These are phyloP conservation scores for Esperia sulphurella DNA, from an alignment of 2,888 invertebrate genomes.

Conservation along the genomic window DNA sequence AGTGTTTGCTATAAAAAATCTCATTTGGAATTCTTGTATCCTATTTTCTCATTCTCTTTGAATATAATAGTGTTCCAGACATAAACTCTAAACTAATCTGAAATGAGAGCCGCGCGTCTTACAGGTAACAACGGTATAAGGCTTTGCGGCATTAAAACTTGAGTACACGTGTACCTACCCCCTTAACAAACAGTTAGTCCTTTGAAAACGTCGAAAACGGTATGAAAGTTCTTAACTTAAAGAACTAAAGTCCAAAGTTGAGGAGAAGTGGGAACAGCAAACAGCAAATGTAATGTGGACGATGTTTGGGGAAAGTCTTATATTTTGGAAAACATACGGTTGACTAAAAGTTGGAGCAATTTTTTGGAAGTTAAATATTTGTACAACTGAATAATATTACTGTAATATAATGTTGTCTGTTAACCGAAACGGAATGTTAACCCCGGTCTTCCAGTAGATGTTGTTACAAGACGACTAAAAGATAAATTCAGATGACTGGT, in stretches of 20 bases:
- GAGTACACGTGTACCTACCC: slow-evolving; percentile 33
- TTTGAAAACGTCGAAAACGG: slow-evolving; percentile 7
- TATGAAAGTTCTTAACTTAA: slow-evolving; percentile 10
- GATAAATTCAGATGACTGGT: too few relatives aligned
- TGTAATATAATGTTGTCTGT: too few relatives aligned
- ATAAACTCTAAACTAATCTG: slow-evolving; percentile 32
- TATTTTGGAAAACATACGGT: slow-evolving; percentile 20
- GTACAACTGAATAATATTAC: too few relatives aligned
- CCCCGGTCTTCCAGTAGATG: too few relatives aligned
- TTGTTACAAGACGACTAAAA: too few relatives aligned
- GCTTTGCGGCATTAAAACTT: slow-evolving; percentile 43
- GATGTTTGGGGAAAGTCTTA: slow-evolving; percentile 29
- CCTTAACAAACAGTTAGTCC: slow-evolving; percentile 17
- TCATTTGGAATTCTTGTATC: background rate
- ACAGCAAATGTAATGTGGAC: slow-evolving; percentile 16
- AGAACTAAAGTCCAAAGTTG: slow-evolving; percentile 16
- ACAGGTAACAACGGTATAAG: slow-evolving; percentile 48
- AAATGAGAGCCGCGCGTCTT: slow-evolving; percentile 31
- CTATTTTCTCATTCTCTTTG: background rate
- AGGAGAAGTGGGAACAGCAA: slow-evolving; percentile 12
- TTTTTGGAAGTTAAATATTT: background rate
- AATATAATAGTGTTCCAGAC: slow-evolving; percentile 8
- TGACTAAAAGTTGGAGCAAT: slow-evolving; percentile 7
- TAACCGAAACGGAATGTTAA: too few relatives aligned
- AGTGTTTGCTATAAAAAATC: too few relatives aligned